Evolutionary conservation across 2,113 vertebrate species (phyloP).

Genomic region (Carettochelys insculpta): DNA sequence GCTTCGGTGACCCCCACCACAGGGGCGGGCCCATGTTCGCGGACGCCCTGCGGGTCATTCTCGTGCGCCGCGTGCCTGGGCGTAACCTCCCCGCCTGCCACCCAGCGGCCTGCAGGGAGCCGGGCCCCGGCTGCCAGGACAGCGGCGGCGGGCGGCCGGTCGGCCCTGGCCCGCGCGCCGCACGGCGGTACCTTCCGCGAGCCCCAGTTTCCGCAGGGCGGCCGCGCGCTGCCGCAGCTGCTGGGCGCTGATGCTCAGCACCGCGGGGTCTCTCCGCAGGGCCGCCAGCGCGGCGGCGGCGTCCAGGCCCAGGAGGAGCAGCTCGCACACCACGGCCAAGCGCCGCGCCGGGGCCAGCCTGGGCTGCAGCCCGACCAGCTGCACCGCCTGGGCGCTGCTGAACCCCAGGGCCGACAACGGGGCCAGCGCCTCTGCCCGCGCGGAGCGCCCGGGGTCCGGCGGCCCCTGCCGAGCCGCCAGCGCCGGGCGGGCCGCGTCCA

Average conservation of each 20-base stretch:
- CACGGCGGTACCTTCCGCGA: constrained; percentile 81
- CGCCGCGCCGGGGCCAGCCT: constrained; percentile 1
- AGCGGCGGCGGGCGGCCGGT: too few relatives aligned
- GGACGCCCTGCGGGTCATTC: too few relatives aligned
- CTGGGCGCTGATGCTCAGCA: constrained; percentile 62
- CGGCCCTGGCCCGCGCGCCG: too few relatives aligned
- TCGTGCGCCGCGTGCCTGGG: too few relatives aligned
- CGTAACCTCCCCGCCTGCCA: too few relatives aligned
- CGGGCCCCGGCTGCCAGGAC: too few relatives aligned
- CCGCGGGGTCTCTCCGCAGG: constrained; percentile 79
- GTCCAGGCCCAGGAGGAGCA: constrained; percentile 80
- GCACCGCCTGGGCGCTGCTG: constrained; percentile 68
- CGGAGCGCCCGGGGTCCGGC: background rate
- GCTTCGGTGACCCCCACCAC: too few relatives aligned
- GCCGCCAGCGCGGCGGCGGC: constrained; percentile 67
- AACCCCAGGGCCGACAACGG: constrained; percentile 83
- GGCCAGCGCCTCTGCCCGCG: background rate
- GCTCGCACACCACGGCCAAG: constrained; percentile 65
- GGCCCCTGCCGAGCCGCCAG: background rate
- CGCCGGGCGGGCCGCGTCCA: background rate
- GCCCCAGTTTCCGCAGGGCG: constrained; percentile 82
- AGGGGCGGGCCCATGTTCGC: too few relatives aligned
- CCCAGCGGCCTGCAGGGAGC: too few relatives aligned
- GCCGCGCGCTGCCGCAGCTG: constrained; percentile 75
- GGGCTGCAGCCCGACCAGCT: constrained; percentile 54